Evolutionary conservation across 2,888 invertebrate genomes (phyloP), one percentile per base, ranked within the genome.

Genomic region (Scrobipalpa costella): DNA sequence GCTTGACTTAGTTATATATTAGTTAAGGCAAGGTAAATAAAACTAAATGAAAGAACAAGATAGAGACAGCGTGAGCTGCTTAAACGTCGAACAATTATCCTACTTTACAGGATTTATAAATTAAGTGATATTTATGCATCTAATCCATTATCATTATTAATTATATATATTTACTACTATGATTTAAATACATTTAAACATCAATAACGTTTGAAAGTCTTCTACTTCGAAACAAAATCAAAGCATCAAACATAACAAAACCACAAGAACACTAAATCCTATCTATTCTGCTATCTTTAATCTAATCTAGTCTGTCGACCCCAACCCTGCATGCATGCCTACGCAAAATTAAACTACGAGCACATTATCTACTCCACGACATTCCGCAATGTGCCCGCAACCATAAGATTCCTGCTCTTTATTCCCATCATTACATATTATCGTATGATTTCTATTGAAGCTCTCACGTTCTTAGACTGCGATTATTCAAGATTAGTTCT

Each of bases 271-370:
- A 44, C 44, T n/a, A 44, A 15, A n/a, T 44, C 44, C 44, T 44
- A 44, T 44, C 44, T 44, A 15, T 5, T 9, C n/a, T 44, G 44
- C 15, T 44, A 44, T 44, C 44, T 44, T 44, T 44, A 44, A 44
- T 44, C 44, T 44, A 44, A 44, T 44, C 44, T 44, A 44, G 44
- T 44, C 44, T 44, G 44, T 44, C 44, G 44, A 15, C n/a, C n/a
- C 44, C n/a, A 44, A 44, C 44, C 44, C 44, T 44, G 44, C 44
- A 40, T 40, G 40, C 40, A 44, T 44, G 44, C 44, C 44, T 44
- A 44, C 44, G 44, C 44, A 44, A 44, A 44, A 44, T 44, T 44
- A 44, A 44, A 44, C 44, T 15, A 44, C 44, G 44, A 15, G 44
- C 44, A 44, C n/a, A 44, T n/a, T 44, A 44, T 44, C 44, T 44